Evolutionary conservation across 2,113 vertebrate genomes (phyloP).

Genomic region (Serilophus lunatus): DNA sequence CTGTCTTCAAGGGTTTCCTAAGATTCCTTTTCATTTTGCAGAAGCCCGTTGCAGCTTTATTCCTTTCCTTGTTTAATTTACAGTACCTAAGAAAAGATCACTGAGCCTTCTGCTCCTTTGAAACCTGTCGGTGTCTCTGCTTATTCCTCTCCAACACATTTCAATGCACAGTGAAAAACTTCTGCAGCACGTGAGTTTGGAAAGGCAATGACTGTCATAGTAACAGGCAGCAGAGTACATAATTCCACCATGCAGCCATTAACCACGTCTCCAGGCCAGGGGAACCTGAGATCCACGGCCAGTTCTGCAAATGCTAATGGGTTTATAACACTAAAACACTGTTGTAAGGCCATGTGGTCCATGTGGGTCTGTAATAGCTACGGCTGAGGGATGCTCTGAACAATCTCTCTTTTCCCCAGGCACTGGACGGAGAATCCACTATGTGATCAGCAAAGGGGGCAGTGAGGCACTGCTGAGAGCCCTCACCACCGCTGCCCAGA

Average conservation of each 20-base stretch:
- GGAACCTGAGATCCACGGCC: accelerated
- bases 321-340: neutral
- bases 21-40: neutral
- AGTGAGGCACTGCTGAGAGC: constrained; percentile 87
- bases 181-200: neutral
- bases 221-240: neutral
- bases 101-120: constrained; percentile 27
- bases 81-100: constrained; percentile 13
- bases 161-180: neutral
- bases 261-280: neutral
- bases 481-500: constrained; percentile 64
- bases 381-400: neutral
- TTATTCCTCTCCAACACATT: neutral
- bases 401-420: constrained; percentile 63
- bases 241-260: neutral
- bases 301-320: accelerated
- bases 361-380: neutral
- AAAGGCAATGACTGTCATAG: accelerated
- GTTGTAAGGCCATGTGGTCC: accelerated
- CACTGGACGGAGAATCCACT: constrained; percentile 81
- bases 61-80: constrained; percentile 18
- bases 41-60: neutral
- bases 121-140: neutral
- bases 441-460: constrained; percentile 89
- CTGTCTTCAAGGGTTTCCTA: neutral